These are phyloP conservation scores for Drosophila kambysellisi DNA, from an alignment of 2,888 invertebrate species.

Conservation along the genomic window DNA sequence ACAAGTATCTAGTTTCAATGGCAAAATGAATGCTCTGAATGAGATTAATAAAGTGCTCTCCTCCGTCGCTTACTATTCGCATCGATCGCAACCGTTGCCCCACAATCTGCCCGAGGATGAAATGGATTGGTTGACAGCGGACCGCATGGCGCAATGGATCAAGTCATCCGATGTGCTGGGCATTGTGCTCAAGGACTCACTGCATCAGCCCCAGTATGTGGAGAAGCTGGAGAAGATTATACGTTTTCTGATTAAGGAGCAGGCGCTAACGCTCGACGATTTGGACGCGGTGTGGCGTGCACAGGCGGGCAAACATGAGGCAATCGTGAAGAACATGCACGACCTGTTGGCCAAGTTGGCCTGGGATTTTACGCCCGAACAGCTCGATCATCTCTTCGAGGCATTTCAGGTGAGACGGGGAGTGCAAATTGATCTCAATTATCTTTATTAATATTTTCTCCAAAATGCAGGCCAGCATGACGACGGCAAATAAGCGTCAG, in stretches of 20 bases:
- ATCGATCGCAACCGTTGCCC: slow-evolving; percentile 87
- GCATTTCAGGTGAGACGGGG: slow-evolving; percentile 93
- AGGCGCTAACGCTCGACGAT: slow-evolving; percentile 94
- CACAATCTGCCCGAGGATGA: slow-evolving; percentile 91
- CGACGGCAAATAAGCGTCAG: slow-evolving; percentile 97
- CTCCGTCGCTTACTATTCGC: slow-evolving; percentile 95
- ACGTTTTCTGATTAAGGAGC: slow-evolving; percentile 97
- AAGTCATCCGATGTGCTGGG: slow-evolving; percentile 97
- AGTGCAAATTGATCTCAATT: not conserved
- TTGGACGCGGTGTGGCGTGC: slow-evolving; percentile 98
- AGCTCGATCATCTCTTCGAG: slow-evolving; percentile 98
- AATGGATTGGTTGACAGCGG: slow-evolving; percentile 96
- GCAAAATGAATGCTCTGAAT: slow-evolving; percentile 99
- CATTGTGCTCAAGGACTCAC: slow-evolving; percentile 96
- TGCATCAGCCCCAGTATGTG: slow-evolving; percentile 99
- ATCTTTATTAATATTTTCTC: not conserved
- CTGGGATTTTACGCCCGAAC: slow-evolving; percentile 99
- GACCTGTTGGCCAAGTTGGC: slow-evolving; percentile 98
- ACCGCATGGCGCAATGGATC: slow-evolving; percentile 98
- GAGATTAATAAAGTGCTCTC: slow-evolving; percentile 99
- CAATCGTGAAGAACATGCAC: slow-evolving; percentile 99
- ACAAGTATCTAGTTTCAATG: slow-evolving; percentile 98
- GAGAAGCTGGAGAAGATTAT: slow-evolving; percentile 99
- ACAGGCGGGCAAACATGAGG: slow-evolving; percentile 98
- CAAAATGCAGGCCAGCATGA: slow-evolving; percentile 92